Base-by-base conservation (phyloP, 2,888 invertebrate species). In the Saturnia japonica region DNA sequence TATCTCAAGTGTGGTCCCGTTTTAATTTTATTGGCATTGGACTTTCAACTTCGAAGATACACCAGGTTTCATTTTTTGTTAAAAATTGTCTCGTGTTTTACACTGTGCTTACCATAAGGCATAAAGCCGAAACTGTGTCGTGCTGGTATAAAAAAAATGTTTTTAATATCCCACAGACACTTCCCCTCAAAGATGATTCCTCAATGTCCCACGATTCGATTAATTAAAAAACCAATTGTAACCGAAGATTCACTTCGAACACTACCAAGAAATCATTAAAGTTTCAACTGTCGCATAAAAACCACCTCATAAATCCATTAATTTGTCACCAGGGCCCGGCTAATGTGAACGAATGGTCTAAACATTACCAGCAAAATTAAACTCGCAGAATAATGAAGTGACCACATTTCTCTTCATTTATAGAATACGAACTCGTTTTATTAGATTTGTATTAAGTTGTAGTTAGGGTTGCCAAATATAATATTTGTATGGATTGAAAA, bases 361-460 rank as follows among this genome's bases (percentile, higher is more conserved):
- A 90, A 87, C 85, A 86, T 80, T 80, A 79, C 80, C 79, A 77
- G 83, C 86, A 80, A 89, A 91, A 93, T 92, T 91, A 93, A 91
- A 91, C 89, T 88, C 85, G 77, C 83, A 77, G 85, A 85, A 86
- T 90, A 92, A 91, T 89, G 88, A 91, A 92, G 87, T 89, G 91
- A 84, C 78, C 84, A 77, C 91, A 92, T 93, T 91, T 85, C 82
- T 93, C 93, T 93, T 89, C 85, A 93, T 93, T 93, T 92, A 80
- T 78, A 77, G 79, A 80, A 82, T 85, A 81, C n/a, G 73, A 76
- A 76, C 75, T 71, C 74, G 77, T 74, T 89, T 88, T 90, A 88
- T 87, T 89, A 87, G 88, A 84, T 83, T 82, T 82, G 83, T 85
- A 87, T 87, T 83, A 86, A 85, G 84, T 85, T 82, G 80, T 81